Percentiles rank a stretch among this genome's conserved stretches.
Evolutionary conservation across 2,113 vertebrate genomes (phyloP).

Genomic region (Piprites chloris): DNA sequence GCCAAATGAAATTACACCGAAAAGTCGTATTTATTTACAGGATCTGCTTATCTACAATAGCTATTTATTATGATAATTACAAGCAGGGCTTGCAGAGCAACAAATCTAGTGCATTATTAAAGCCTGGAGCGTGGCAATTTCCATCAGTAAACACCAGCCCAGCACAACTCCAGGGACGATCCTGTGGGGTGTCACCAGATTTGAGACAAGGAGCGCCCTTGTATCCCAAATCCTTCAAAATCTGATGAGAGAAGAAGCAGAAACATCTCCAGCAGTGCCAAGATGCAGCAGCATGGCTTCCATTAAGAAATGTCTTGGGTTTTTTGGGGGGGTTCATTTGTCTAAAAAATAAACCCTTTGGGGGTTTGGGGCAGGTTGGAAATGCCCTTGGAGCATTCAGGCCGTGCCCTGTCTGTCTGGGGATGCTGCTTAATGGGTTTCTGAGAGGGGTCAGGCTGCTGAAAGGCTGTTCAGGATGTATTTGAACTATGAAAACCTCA

Average conservation of each 20-base stretch:
- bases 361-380: background rate
- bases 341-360: background rate
- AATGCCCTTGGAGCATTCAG: background rate
- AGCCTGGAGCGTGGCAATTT: background rate
- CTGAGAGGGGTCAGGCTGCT: background rate
- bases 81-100: background rate
- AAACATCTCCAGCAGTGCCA: background rate
- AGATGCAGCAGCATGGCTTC: background rate
- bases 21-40: slow-evolving; percentile 1
- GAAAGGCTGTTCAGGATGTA: background rate
- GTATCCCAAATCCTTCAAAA: background rate
- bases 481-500: background rate
- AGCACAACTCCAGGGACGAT: background rate
- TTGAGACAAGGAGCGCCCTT: accelerated
- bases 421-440: background rate
- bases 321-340: background rate
- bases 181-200: background rate
- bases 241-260: background rate
- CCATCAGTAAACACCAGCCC: background rate
- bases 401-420: too few species aligned
- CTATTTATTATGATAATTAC: slow-evolving; percentile 12
- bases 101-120: background rate
- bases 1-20: background rate
- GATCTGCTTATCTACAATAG: background rate
- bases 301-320: background rate